phyloP scores from a whole-genome alignment of 1,140 invertebrate genomes.

The Globodera ellingtonae region DNA sequence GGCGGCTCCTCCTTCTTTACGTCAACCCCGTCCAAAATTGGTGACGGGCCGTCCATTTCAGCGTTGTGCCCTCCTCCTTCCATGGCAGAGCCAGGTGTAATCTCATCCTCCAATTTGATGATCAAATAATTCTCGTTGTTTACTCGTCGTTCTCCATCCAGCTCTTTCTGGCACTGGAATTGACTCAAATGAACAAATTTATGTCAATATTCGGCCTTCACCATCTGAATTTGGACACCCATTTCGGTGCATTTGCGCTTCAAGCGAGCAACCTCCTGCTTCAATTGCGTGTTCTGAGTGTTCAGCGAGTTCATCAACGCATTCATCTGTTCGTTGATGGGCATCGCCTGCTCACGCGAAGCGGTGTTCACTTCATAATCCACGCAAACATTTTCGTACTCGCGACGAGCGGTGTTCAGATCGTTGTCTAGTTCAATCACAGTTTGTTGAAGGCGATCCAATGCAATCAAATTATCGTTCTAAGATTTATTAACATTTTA shows the following conservation, averaged over 20 bases:
- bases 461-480: constrained; percentile 36
- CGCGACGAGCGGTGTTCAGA: constrained; percentile 43
- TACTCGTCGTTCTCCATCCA: constrained; percentile 43
- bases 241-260: constrained; percentile 39
- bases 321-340: constrained; percentile 37
- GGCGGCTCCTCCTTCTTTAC: constrained; percentile 25
- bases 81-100: not conserved
- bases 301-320: constrained; percentile 44
- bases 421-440: constrained; percentile 37
- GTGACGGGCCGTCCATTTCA: not conserved
- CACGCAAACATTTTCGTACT: constrained; percentile 49
- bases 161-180: constrained; percentile 44
- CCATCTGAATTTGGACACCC: constrained; percentile 8
- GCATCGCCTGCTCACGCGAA: constrained; percentile 38
- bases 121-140: constrained; percentile 46
- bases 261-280: constrained; percentile 37
- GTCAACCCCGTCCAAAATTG: not conserved
- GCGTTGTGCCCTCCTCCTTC: not conserved
- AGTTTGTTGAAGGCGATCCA: constrained; percentile 48
- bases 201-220: not conserved
- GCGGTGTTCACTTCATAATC: constrained; percentile 47
- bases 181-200: constrained; percentile 19
- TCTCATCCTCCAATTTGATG: constrained; percentile 44
- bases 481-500: constrained; percentile 16
- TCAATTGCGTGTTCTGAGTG: constrained; percentile 41